Conservation (phyloP, 1,140 invertebrate species). For the Pissodes strobi region DNA sequence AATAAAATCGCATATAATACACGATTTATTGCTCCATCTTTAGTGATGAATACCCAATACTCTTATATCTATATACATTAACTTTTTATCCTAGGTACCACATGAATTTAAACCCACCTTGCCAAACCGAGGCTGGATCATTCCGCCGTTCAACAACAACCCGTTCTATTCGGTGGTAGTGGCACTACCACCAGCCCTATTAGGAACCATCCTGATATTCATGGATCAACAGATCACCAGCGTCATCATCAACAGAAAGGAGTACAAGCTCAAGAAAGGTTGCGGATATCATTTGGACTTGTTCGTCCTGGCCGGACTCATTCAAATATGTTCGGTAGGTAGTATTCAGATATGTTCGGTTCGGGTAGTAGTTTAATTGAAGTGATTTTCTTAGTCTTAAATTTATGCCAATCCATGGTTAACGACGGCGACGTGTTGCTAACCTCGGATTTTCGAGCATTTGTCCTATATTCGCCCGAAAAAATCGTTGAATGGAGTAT, state of each 20-base stretch:
- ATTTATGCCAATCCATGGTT: too few species aligned
- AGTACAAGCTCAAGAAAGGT: constrained; percentile 98
- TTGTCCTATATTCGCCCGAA: too few species aligned
- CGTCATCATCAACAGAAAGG: constrained; percentile 97
- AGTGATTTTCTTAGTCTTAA: too few species aligned
- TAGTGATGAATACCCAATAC: too few species aligned
- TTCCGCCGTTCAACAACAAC: constrained; percentile 86
- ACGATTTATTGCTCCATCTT: too few species aligned
- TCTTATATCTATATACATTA: too few species aligned
- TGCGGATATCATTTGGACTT: constrained; percentile 98
- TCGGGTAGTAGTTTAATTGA: too few species aligned
- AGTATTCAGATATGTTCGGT: constrained; percentile 78
- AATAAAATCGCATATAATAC: too few species aligned
- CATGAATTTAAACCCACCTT: constrained; percentile 88
- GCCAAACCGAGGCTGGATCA: constrained; percentile 83
- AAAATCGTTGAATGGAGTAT: too few species aligned
- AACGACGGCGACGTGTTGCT: too few species aligned
- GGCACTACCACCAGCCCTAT: constrained; percentile 85
- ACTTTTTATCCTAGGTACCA: constrained; percentile 65
- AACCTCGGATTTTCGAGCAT: too few species aligned
- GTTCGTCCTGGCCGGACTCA: constrained; percentile 87
- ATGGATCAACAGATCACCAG: constrained; percentile 99
- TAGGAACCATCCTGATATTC: constrained; percentile 98
- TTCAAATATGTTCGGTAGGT: constrained; percentile 83
- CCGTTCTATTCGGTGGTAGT: constrained; percentile 83